These are phyloP conservation scores for Alces alces DNA, from an alignment of 2,113 vertebrate species.

Conservation along the genomic window DNA sequence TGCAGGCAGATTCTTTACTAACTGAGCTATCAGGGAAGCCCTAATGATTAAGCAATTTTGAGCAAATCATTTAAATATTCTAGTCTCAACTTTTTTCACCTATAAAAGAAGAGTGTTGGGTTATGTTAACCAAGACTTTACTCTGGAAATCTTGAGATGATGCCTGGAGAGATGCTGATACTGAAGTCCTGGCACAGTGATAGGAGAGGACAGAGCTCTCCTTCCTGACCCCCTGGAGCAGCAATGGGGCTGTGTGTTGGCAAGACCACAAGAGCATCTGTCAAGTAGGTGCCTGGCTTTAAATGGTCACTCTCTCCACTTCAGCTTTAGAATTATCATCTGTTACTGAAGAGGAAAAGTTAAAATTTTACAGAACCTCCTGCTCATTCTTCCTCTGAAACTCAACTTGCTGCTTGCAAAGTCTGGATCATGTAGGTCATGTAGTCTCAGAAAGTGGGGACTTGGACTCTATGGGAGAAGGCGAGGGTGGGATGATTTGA, in stretches of 20 bases:
- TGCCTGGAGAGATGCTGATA: not conserved
- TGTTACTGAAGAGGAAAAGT: not conserved
- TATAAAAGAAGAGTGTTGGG: not conserved
- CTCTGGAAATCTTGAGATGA: not conserved
- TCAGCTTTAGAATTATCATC: not conserved
- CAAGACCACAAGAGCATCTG: not conserved
- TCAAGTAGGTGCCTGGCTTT: not conserved
- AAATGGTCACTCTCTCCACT: not conserved
- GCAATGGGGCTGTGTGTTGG: not conserved
- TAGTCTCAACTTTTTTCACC: not conserved
- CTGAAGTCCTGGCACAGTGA: not conserved
- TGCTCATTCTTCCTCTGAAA: not conserved
- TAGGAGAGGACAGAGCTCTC: not conserved
- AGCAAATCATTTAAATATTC: not conserved
- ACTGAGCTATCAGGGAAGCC: not conserved
- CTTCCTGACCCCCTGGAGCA: not conserved
- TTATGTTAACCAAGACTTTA: not conserved
- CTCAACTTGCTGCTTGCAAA: not conserved
- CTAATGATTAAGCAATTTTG: not conserved
- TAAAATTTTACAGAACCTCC: not conserved
- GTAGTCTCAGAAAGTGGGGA: not conserved
- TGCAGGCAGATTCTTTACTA: not conserved
- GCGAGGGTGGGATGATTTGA: too few species aligned
- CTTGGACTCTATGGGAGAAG: not conserved
- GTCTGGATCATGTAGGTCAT: not conserved